Evolutionary conservation across 2,888 invertebrate genomes (phyloP).

Genomic region (Ochropleura plecta): DNA sequence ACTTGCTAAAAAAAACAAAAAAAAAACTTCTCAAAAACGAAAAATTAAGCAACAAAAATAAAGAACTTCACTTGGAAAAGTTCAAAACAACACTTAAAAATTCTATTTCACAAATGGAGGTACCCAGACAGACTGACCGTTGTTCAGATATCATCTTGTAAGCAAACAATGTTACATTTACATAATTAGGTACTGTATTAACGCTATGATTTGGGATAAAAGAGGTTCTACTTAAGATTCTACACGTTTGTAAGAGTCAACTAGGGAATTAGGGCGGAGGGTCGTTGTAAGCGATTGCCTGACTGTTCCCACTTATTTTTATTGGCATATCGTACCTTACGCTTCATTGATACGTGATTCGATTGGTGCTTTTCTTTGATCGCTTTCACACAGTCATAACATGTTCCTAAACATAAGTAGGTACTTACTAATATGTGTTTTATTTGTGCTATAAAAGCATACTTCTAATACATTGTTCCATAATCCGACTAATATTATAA

Average conservation of each 20-base stretch:
- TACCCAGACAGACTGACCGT: slow-evolving; percentile 27
- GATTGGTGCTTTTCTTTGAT: slow-evolving; percentile 12
- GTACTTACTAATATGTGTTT: not conserved
- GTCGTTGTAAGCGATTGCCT: slow-evolving; percentile 31
- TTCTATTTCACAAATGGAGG: slow-evolving; percentile 45
- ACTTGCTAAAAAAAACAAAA: not conserved
- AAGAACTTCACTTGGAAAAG: not conserved
- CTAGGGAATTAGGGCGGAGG: slow-evolving; percentile 26
- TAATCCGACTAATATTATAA: too few species aligned
- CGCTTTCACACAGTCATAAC: not conserved
- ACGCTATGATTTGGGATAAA: slow-evolving; percentile 49
- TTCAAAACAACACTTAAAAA: slow-evolving; percentile 25
- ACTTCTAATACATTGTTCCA: too few species aligned
- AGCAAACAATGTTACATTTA: slow-evolving; percentile 49
- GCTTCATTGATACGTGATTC: slow-evolving; percentile 46
- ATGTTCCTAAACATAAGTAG: not conserved
- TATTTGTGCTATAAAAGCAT: not conserved
- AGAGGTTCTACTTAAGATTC: slow-evolving; percentile 47
- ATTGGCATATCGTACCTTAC: slow-evolving; percentile 34
- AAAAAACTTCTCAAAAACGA: slow-evolving; percentile 13
- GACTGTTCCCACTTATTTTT: slow-evolving; percentile 48
- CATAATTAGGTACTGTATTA: slow-evolving; percentile 53
- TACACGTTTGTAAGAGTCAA: slow-evolving; percentile 36
- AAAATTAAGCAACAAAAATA: slow-evolving; percentile 13
- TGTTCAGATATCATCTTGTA: slow-evolving; percentile 37